These are phyloP conservation scores for Melikaiella ostensackeni DNA, from an alignment of 2,888 invertebrate genomes.

Conservation along the genomic window DNA sequence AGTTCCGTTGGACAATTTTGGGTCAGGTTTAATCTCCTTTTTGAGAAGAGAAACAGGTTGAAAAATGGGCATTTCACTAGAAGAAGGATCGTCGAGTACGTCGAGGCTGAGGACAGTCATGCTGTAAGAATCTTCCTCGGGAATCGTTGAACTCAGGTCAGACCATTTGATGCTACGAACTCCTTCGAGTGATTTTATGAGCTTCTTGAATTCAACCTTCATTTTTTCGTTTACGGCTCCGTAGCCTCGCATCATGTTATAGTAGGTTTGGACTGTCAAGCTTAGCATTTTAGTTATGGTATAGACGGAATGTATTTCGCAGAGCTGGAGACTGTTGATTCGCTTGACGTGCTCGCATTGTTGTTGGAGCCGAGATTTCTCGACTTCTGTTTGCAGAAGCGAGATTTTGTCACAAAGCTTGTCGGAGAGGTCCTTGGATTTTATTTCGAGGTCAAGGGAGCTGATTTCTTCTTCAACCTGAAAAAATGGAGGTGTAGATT, in stretches of 20 bases:
- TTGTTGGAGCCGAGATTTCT: conserved; percentile 68
- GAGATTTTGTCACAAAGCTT: conserved; percentile 60
- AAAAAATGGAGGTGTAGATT: neutral
- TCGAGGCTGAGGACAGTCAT: conserved; percentile 66
- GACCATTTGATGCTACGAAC: conserved; percentile 82
- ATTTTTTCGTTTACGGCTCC: conserved; percentile 80
- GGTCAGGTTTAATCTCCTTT: conserved; percentile 25
- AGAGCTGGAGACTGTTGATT: conserved; percentile 77
- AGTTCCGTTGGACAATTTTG: neutral
- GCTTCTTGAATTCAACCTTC: conserved; percentile 80
- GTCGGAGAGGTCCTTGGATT: conserved; percentile 58
- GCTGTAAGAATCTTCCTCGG: conserved; percentile 68
- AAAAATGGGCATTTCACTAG: conserved; percentile 47
- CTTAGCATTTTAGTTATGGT: conserved; percentile 80
- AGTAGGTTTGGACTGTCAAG: conserved; percentile 80
- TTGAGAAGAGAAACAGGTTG: conserved; percentile 52
- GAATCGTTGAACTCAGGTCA: conserved; percentile 74
- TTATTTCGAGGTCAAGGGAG: conserved; percentile 57
- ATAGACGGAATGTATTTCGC: conserved; percentile 79
- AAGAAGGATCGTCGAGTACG: conserved; percentile 63
- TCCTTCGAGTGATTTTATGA: conserved; percentile 81
- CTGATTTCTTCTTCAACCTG: conserved; percentile 63
- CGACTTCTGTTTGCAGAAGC: conserved; percentile 63
- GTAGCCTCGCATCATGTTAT: conserved; percentile 81
- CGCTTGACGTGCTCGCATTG: conserved; percentile 77